Percentiles rank a stretch among this genome's conserved stretches.
phyloP scores from a whole-genome alignment of 1,140 invertebrate genomes.

The Sipha flava region DNA sequence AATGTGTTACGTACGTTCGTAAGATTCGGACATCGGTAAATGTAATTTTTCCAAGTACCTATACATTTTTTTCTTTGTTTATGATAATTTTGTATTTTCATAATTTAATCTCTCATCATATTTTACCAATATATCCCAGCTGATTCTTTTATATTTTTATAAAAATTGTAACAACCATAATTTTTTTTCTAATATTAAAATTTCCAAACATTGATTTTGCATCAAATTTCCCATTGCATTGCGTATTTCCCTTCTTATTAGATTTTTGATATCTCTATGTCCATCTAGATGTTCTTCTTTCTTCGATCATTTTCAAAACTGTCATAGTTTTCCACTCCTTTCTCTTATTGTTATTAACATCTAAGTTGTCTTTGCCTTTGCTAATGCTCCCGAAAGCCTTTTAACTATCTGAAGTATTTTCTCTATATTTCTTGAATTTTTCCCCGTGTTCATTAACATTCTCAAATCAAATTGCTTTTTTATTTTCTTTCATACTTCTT shows the following conservation, averaged over 20 bases:
- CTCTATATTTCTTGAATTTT: too few relatives aligned
- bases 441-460: constrained; percentile 31
- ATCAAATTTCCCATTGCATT: neutral
- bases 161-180: constrained; percentile 33
- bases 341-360: neutral
- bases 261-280: neutral
- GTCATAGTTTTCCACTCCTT: neutral
- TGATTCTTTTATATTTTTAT: constrained; percentile 34
- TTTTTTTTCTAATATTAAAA: constrained; percentile 22
- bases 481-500: neutral
- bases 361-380: constrained; percentile 12
- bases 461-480: neutral
- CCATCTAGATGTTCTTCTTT: neutral
- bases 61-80: neutral
- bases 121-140: neutral
- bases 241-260: constrained; percentile 12
- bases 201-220: constrained; percentile 24
- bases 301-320: neutral
- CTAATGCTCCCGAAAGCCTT: neutral
- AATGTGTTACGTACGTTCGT: too few relatives aligned
- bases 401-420: constrained; percentile 22
- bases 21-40: too few relatives aligned
- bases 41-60: neutral
- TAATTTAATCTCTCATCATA: neutral
- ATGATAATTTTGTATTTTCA: neutral